phyloP scores from a whole-genome alignment of 2,113 vertebrate genomes.

The Corythornis madagascariensis region DNA sequence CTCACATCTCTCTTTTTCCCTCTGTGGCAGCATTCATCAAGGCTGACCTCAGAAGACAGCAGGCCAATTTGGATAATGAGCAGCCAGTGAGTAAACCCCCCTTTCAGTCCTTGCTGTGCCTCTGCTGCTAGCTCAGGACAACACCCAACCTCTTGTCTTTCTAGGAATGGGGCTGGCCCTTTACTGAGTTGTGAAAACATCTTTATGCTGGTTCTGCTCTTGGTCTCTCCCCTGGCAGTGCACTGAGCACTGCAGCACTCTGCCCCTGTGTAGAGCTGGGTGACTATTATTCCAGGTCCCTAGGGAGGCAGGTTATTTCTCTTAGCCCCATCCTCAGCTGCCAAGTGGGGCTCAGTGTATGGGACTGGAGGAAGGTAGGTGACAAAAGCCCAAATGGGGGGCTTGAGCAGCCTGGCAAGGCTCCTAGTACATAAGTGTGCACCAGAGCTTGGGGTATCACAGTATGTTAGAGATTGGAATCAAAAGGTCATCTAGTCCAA shows the following conservation, averaged over 20 bases:
- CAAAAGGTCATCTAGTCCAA: too few species aligned
- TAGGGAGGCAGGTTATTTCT: not conserved
- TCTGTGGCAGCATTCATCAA: slow-evolving; percentile 85
- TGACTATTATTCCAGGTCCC: not conserved
- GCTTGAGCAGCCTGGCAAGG: not conserved
- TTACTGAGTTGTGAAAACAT: not conserved
- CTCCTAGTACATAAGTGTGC: not conserved
- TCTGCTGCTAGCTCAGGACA: not conserved
- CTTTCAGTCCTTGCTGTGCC: not conserved
- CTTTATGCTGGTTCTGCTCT: not conserved
- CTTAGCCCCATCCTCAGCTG: not conserved
- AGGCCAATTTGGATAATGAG: slow-evolving; percentile 77
- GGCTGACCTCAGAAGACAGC: slow-evolving; percentile 89
- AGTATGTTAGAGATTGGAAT: too few species aligned
- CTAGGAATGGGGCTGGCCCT: not conserved
- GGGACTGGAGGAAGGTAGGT: not conserved
- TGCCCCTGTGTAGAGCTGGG: not conserved
- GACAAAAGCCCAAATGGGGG: not conserved
- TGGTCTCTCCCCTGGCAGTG: not conserved
- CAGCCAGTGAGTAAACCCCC: slow-evolving; percentile 78
- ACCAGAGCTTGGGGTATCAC: not conserved
- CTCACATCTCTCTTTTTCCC: slow-evolving; percentile 6
- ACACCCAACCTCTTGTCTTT: not conserved
- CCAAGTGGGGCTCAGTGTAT: not conserved
- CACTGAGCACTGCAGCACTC: not conserved